Conservation (phyloP, 2,113 vertebrate species). For the Macquaria ambigua region DNA sequence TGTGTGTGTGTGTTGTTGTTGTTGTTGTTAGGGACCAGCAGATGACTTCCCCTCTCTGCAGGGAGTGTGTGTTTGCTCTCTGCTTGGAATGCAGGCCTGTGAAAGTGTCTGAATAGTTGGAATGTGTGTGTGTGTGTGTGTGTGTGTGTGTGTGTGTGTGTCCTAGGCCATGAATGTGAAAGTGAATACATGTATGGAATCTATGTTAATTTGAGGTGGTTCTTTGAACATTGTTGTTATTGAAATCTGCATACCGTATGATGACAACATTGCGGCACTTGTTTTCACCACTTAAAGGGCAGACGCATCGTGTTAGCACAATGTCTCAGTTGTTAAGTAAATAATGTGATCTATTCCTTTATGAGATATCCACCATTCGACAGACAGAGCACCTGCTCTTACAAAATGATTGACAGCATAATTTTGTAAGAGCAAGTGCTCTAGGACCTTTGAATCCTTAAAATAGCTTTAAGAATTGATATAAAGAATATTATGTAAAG, state of each 20-base stretch:
- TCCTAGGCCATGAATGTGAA: constrained; percentile 39
- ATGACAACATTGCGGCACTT: constrained; percentile 27
- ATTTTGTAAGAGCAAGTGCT: constrained; percentile 20
- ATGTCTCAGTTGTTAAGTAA: constrained; percentile 22
- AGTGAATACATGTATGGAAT: constrained; percentile 57
- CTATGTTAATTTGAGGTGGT: constrained; percentile 58
- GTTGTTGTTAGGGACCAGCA: constrained; percentile 66
- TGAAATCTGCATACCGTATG: constrained; percentile 45
- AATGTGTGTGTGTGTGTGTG: constrained; percentile 45
- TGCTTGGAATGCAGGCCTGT: constrained; percentile 77
- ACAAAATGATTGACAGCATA: constrained; percentile 1
- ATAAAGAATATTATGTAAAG: not conserved
- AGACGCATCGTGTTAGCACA: not conserved
- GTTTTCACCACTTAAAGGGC: constrained; percentile 38
- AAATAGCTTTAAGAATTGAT: not conserved
- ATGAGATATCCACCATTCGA: constrained; percentile 1
- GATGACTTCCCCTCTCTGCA: constrained; percentile 75
- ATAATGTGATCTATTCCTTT: constrained; percentile 10
- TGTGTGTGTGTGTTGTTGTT: constrained; percentile 52
- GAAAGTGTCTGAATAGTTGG: constrained; percentile 73
- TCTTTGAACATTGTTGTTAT: constrained; percentile 44
- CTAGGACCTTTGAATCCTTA: not conserved
- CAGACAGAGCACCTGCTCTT: constrained; percentile 3
- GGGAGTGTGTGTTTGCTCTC: constrained; percentile 75
- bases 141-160: constrained; percentile 18